Evolutionary conservation across 1,140 invertebrate species (phyloP).

Genomic region (Riptortus pedestris): DNA sequence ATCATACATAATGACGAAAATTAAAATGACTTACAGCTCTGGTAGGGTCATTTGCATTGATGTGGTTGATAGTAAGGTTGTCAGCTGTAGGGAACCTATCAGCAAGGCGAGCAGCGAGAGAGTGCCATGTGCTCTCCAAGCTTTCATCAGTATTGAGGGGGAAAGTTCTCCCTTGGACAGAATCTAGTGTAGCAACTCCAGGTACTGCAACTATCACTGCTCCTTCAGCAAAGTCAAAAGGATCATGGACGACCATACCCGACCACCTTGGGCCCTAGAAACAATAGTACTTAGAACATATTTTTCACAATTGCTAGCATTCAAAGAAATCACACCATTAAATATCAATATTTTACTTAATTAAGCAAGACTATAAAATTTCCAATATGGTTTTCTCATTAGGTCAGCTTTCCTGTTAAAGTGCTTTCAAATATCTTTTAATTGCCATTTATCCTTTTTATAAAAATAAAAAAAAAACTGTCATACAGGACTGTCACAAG

Average conservation of each 20-base stretch:
- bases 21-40: constrained; percentile 21
- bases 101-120: constrained; percentile 48
- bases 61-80: constrained; percentile 20
- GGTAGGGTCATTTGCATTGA: constrained; percentile 7
- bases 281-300: no score
- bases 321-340: no score
- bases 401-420: no score
- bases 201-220: constrained; percentile 62
- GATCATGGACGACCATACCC: constrained; percentile 56
- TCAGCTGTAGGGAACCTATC: constrained; percentile 37
- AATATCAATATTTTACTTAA: no score
- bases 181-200: constrained; percentile 46
- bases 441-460: no score
- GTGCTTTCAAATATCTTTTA: no score
- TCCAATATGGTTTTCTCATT: no score
- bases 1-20: no score
- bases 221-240: constrained; percentile 66
- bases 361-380: no score
- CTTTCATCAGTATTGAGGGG: constrained; percentile 51
- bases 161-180: constrained; percentile 37
- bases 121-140: constrained; percentile 51
- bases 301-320: no score
- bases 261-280: constrained; percentile 55
- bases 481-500: no score
- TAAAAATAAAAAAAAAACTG: no score